Percentiles rank a stretch among this genome's conserved stretches.
Evolutionary conservation across 1,140 invertebrate species (phyloP).

Genomic region (Thaumetopoea pityocampa): DNA sequence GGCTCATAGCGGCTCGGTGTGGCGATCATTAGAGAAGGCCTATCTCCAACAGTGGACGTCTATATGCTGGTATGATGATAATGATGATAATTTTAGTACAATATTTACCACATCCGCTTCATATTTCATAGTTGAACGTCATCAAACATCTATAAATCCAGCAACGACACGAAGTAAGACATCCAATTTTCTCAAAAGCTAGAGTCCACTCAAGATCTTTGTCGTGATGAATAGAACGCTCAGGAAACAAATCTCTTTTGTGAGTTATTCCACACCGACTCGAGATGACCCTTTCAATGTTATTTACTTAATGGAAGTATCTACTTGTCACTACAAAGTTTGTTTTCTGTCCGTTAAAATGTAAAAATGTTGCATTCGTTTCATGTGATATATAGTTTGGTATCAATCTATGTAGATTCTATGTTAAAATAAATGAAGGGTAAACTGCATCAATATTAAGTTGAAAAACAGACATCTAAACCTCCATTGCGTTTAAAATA

Average conservation of each 20-base stretch:
- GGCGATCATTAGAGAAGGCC: too few species aligned
- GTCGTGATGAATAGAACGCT: constrained; percentile 57
- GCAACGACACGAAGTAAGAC: constrained; percentile 47
- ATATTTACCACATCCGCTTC: constrained; percentile 9
- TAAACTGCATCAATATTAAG: too few species aligned
- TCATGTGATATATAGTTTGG: too few species aligned
- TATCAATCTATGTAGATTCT: too few species aligned
- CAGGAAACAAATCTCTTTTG: constrained; percentile 49
- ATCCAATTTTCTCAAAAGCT: constrained; percentile 66
- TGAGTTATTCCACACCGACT: constrained; percentile 38
- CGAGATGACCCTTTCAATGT: constrained; percentile 28
- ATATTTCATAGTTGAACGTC: not conserved
- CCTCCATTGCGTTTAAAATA: too few species aligned
- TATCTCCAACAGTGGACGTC: too few species aligned
- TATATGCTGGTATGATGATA: too few species aligned
- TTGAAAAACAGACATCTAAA: too few species aligned
- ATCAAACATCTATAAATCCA: constrained; percentile 53
- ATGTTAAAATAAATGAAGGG: too few species aligned
- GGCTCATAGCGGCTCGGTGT: too few species aligned
- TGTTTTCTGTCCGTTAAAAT: too few species aligned
- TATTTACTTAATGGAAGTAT: constrained; percentile 30
- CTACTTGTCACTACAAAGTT: constrained; percentile 9
- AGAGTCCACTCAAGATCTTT: constrained; percentile 52
- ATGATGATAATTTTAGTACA: not conserved
- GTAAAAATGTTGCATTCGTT: too few species aligned